Base-by-base conservation (phyloP, 2,888 invertebrate species). In the Lycaena phlaeas region DNA sequence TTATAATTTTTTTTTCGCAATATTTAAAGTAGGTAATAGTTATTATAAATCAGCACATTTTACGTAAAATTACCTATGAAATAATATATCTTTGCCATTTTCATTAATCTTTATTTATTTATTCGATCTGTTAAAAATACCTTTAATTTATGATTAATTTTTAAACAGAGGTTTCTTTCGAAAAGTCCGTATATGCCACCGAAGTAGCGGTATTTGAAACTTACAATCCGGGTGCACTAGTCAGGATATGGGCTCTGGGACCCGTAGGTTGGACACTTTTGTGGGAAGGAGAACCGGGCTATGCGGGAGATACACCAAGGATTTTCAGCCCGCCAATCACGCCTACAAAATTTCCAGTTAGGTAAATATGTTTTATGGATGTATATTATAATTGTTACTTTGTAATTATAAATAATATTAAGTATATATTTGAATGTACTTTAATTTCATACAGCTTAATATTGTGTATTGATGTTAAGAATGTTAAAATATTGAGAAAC, bases 171-270 rank as follows among this genome's bases (percentile, higher is more conserved):
- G 84, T 88, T 57, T 88, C 86, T 54, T 93, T 90, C 71, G 87
- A 89, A 59, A 81, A 77, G 48, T 79, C 87, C 36, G 92, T 93
- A 2, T 88, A 88, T 58, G 92, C 92, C 4, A 68, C 88, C 36
- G 86, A 89, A 54, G 87, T 95, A 41, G 88, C 88, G 1, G 86
- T 95, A 45, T 95, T 91, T 65, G 95, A 95, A 76, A 94, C 93
- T 0, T 95, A 92, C 57, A 94, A 94, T 68, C 94, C 95, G 0
- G 95, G 95, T 14, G 92, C 93, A 2, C 86, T 95, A 25, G 89
- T 94, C 11, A 87, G 92, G 47, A 90, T 95, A 44, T 94, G 93
- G 92, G 93, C 92, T 0, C 66, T 75, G 39, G 73, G 74, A 1
- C 68, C 77, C 0, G 56, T 57, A 0, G 68, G 75, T 11, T 96